A percentile compares a stretch with the other conserved stretches of the same genome.
Evolutionary conservation across 2,888 invertebrate species (phyloP).

Genomic region (Clitarchus hookeri): DNA sequence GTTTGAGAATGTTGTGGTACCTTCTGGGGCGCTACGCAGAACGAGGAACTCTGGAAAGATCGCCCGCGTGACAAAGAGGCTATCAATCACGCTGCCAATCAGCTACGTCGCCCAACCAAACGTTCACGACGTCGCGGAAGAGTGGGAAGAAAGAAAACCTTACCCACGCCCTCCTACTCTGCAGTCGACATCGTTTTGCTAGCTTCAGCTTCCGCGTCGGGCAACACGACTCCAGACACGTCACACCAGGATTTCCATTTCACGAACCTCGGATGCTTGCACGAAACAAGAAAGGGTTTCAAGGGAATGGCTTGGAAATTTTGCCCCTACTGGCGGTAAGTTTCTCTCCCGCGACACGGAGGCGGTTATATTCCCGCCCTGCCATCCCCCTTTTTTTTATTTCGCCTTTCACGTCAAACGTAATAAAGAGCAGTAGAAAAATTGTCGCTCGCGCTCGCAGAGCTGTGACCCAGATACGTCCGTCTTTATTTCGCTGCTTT

Average conservation of each 20-base stretch:
- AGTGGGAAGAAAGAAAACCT: no score
- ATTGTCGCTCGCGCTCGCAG: not conserved
- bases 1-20: no score
- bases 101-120: no score
- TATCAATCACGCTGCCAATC: no score
- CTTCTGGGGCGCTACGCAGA: no score
- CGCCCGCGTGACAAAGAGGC: no score
- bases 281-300: not conserved
- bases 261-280: not conserved
- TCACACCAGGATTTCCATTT: not conserved
- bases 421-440: not conserved
- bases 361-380: not conserved
- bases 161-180: no score
- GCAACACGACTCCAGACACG: not conserved
- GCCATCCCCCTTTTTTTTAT: not conserved
- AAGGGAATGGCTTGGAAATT: not conserved
- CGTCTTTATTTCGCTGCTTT: not conserved
- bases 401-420: not conserved
- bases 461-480: not conserved
- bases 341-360: not conserved
- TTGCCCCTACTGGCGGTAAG: not conserved
- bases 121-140: no score
- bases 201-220: no score
- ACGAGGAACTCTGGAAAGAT: no score
- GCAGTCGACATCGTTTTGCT: no score